Base-by-base conservation (phyloP, 2,888 invertebrate genomes). In the Epistrophe eligans region DNA sequence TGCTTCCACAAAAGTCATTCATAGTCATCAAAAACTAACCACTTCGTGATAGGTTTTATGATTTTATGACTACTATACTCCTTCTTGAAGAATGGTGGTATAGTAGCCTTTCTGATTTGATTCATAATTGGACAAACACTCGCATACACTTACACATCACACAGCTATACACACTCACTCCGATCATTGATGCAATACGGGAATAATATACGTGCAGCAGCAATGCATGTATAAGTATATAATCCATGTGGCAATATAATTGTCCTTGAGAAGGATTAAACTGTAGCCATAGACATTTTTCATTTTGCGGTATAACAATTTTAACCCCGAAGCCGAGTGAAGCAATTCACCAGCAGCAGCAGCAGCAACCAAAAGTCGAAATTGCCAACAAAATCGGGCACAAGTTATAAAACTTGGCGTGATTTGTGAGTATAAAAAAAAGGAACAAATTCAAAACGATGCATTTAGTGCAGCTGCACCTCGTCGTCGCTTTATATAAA, bases 401-500 rank as follows among this genome's bases (percentile, higher is more conserved):
- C 81, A 40, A 81, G 73, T 77, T 85, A 74, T 73, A 74, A 70
- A 70, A 64, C 77, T 28, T 85, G 82, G 87, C 87, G 87, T 87
- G 87, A 87, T 87, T 83, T 83, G 76, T 73, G 76, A 74, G 76
- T 43, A 83, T 83, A 87, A 87, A 87, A 87, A 87, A 87, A 71
- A 74, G 82, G 67, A 83, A 82, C 74, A 76, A 87, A 72, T 76
- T 62, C 87, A 87, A 87, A 87, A 87, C 87, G 87, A 76, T 87
- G 87, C 87, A 87, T 87, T 87, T 87, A 87, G 71, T 87, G 87
- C 87, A 87, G 83, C 87, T 87, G 83, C 87, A 87, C 87, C 87
- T 87, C 67, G 62, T 32, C 32, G 32, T 5, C 67, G 38, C 43
- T 40, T 19, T 35, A 17, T 24, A 24, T 24, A 24, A 24, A 2